Base-by-base conservation (phyloP, 2,888 invertebrate species). In the Xestia sexstrigata region DNA sequence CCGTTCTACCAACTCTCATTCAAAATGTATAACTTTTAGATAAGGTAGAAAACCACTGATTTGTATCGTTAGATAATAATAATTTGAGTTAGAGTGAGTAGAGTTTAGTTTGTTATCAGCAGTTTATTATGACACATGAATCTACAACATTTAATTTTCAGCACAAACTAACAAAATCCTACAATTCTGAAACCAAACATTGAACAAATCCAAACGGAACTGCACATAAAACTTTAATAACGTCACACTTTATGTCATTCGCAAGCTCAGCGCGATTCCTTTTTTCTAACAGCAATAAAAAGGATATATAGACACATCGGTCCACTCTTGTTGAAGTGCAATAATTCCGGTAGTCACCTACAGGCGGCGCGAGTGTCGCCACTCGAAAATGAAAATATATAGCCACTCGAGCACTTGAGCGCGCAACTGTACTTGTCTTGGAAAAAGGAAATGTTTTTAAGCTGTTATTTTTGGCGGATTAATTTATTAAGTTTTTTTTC, bases 261-360 rank as follows among this genome's bases (percentile, higher is more conserved):
- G 78, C 88, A 86, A 81, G 74, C 79, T 76, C 55, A 35, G 75
- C 66, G 23, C 78, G 73, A 87, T 77, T 84, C 81, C 81, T 87
- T 91, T 93, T 93, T 91, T 89, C 89, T 89, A 86, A 83, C 90
- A 87, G 91, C 91, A 94, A 93, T 94, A 94, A 94, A 94, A 91
- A 90, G 86, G 87, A 91, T 88, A 90, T 87, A 84, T 86, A 84
- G 88, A 88, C 86, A 87, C 89, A 87, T 90, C 83, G 90, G 90
- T 88, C 89, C 92, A 91, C 92, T 93, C 88, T 90, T 88, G 88
- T 89, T 91, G 90, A 92, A 93, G 93, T 91, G 95, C 92, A 92
- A 93, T 94, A 95, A 95, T 93, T 95, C 93, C 91, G 86, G 90
- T 92, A 93, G 96, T 96, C 96, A 94, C 82, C 88, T 85, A 85